Base-by-base conservation (phyloP, 2,113 vertebrate species). In the Cynoglossus semilaevis region DNA sequence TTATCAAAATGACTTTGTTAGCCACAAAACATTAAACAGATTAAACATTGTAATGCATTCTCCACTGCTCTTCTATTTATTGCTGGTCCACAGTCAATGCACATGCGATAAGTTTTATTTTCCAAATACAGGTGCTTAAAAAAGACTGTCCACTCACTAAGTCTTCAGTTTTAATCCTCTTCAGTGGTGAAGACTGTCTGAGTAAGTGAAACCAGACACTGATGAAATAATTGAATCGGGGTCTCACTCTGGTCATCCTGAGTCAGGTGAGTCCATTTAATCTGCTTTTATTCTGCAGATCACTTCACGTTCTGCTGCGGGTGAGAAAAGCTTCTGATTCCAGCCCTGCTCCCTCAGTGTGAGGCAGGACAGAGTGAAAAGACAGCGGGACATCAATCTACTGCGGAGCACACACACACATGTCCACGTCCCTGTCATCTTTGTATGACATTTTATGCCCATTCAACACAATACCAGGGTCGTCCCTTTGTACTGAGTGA, bases 301-400 rank as follows among this genome's bases (percentile, higher is more conserved):
- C 18, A 1, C 58, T 6, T 71, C 53, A 53, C 73, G 58, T 76
- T 47, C 36, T 61, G 38, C 38, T 38, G 35, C 40, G 51, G 56
- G 63, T 1, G n/a, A 53, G 42, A 36, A 66, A 77, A 74, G 53
- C 65, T 82, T 75, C 82, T 88, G 77, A 85, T 46, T 57, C 59
- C 18, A 60, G 80, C 72, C 15, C 45, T 40, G 56, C 62, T 60
- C 19, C 63, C 57, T 69, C 63, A 61, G 37, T 12, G 13, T 29
- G n/a, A 59, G 45, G 47, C 41, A 34, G 55, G 62, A 51, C 59
- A 69, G 34, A 42, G 12, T 12, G 13, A 40, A 44, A 55, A 42
- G 46, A 58, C 9, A 44, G 35, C 22, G 50, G 17, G 36, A 53
- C n/a, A 8, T 42, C 17, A 36, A 42, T 59, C 8, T 13, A 11